Conservation (phyloP, 2,797 vertebrate species). For the Arremon aurantiirostris region DNA sequence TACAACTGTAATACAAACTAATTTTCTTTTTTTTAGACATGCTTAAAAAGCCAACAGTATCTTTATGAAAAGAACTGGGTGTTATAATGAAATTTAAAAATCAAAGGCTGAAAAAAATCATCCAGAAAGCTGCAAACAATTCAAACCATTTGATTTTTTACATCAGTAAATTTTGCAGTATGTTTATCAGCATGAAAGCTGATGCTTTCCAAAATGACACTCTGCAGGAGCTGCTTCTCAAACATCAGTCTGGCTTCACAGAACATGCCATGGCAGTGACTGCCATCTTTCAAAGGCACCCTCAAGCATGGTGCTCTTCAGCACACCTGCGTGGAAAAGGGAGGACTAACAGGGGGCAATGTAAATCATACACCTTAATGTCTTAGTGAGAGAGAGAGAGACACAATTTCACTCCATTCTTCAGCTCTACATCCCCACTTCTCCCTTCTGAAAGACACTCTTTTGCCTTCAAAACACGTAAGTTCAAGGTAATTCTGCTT, state of each 20-base stretch:
- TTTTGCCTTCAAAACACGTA: not conserved
- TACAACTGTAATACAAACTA: not conserved
- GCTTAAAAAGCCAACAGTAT: not conserved
- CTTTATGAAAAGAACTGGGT: not conserved
- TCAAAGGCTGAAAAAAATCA: not conserved
- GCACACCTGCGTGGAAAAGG: not conserved
- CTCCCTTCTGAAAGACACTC: not conserved
- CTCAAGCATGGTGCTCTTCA: not conserved
- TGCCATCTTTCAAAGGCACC: accelerated
- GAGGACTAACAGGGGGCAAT: not conserved
- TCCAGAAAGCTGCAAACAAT: not conserved
- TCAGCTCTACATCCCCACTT: not conserved
- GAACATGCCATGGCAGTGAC: accelerated
- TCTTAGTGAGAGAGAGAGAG: not conserved
- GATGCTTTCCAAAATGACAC: not conserved
- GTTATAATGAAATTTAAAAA: not conserved
- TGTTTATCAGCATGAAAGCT: accelerated
- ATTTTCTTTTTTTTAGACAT: not conserved
- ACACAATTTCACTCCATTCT: not conserved
- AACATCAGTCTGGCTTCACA: not conserved
- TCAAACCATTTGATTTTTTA: not conserved
- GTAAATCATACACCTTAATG: not conserved
- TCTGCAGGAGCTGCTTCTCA: not conserved
- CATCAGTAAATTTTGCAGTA: not conserved
- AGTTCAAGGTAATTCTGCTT: not conserved